Base-by-base conservation (phyloP, 2,797 vertebrate genomes). In the Ispidina picta region DNA sequence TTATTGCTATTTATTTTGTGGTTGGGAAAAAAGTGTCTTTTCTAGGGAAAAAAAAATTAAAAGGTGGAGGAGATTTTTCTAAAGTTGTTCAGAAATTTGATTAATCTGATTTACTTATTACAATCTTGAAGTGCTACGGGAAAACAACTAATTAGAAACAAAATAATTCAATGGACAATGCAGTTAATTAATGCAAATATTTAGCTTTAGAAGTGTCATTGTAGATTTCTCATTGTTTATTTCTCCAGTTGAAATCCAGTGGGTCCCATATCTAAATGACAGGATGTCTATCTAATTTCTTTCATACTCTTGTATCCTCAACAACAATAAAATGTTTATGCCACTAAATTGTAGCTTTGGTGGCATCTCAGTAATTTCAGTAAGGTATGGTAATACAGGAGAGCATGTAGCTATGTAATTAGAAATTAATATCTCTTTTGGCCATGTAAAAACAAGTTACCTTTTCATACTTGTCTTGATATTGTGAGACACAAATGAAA, bases 351-450 rank as follows among this genome's bases (percentile, higher is more conserved):
- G 26, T 21, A 69, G 12, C 35, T 72, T 86, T 37, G 11, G 37
- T 66, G 28, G 7, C 39, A 81, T 35, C 55, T 70, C 1, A 0
- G 70, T 29, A 44, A 81, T 84, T 89, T 59, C 23, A 63, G 9
- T 60, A 43, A 81, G 44, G 75, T 91, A 48, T 23, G 16, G 33
- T 55, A 55, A 19, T n/a, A 44, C 17, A 81, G 39, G 28, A 71
- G 29, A 75, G 8, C 33, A 64, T n/a, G 43, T 64, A 41, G 12
- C 44, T 63, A 10, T 52, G 22, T 79, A 93, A 91, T 70, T 66
- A 84, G 74, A 92, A 92, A 76, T 73, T 86, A 90, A 79, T 33
- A 35, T 5, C 28, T 60, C 33, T 78, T 78, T 48, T 82, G 71
- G 82, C 46, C 73, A 71, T 31, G 26, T 54, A 56, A 39, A 82